A percentile compares a stretch with the other conserved stretches of the same genome.
These are phyloP conservation scores for Rhabdornis inornatus DNA, from an alignment of 2,113 vertebrate species.

Conservation along the genomic window DNA sequence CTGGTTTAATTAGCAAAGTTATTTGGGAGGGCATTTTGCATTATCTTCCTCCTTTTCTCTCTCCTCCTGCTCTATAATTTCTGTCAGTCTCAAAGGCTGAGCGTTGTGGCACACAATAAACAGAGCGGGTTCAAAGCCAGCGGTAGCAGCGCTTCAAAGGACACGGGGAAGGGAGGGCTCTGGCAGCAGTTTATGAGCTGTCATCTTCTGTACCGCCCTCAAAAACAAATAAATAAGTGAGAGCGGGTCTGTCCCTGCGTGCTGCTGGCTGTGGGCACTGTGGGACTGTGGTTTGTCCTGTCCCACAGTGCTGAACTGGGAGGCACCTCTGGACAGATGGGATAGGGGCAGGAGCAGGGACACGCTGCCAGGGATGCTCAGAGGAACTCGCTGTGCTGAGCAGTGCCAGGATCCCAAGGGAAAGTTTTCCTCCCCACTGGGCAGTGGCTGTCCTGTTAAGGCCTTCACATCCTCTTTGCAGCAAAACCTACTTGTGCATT, in stretches of 20 bases:
- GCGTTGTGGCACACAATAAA: neutral
- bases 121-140: neutral
- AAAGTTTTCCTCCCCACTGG: neutral
- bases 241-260: neutral
- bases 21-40: neutral
- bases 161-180: neutral
- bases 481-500: neutral
- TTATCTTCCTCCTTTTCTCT: neutral
- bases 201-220: neutral
- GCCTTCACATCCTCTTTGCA: neutral
- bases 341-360: neutral
- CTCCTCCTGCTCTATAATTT: neutral
- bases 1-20: slow-evolving; percentile 58
- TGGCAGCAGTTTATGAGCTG: neutral
- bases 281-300: rapidly evolving
- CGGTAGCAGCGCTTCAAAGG: neutral
- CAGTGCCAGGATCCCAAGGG: rapidly evolving
- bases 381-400: neutral
- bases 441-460: rapidly evolving
- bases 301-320: rapidly evolving
- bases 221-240: neutral
- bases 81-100: neutral
- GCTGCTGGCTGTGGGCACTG: neutral
- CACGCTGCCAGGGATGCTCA: rapidly evolving
- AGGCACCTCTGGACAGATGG: rapidly evolving